Evolutionary conservation across 2,113 vertebrate species (phyloP).

Genomic region (Archocentrus centrarchus): DNA sequence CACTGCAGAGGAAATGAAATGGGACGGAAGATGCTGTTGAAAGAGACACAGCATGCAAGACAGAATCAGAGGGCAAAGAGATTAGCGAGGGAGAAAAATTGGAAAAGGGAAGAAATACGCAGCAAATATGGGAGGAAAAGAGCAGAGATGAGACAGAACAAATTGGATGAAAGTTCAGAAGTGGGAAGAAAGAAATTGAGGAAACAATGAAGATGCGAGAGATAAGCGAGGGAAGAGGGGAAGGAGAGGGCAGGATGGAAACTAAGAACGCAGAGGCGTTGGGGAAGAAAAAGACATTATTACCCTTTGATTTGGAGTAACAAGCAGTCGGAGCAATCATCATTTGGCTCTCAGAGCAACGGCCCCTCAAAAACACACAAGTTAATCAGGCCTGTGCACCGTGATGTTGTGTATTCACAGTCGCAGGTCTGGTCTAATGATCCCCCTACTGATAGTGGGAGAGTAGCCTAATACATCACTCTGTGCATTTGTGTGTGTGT

Average conservation of each 20-base stretch:
- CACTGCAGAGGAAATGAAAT: slow-evolving; percentile 24
- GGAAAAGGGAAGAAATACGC: slow-evolving; percentile 5
- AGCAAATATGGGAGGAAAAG: neutral
- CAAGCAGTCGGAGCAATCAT: slow-evolving; percentile 42
- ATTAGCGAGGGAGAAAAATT: slow-evolving; percentile 22
- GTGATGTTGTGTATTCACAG: slow-evolving; percentile 44
- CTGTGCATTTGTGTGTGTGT: neutral
- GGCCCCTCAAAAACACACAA: neutral
- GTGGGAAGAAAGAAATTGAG: slow-evolving; percentile 1
- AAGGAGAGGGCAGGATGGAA: slow-evolving; percentile 2
- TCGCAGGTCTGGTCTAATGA: slow-evolving; percentile 49
- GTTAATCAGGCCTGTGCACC: slow-evolving; percentile 18
- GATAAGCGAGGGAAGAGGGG: neutral
- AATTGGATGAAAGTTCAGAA: slow-evolving; percentile 33
- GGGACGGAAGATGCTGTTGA: neutral
- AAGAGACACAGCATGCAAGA: slow-evolving; percentile 8
- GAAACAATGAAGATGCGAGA: slow-evolving; percentile 1
- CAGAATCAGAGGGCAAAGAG: slow-evolving; percentile 5
- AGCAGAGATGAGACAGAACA: slow-evolving; percentile 29
- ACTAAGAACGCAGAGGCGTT: slow-evolving; percentile 17
- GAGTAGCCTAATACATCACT: slow-evolving; percentile 33
- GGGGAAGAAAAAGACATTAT: slow-evolving; percentile 32
- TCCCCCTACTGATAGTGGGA: slow-evolving; percentile 41
- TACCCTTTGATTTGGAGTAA: slow-evolving; percentile 29
- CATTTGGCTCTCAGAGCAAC: slow-evolving; percentile 15